Base-by-base conservation (phyloP, 2,797 vertebrate species). In the Euphonia xanthogaster region DNA sequence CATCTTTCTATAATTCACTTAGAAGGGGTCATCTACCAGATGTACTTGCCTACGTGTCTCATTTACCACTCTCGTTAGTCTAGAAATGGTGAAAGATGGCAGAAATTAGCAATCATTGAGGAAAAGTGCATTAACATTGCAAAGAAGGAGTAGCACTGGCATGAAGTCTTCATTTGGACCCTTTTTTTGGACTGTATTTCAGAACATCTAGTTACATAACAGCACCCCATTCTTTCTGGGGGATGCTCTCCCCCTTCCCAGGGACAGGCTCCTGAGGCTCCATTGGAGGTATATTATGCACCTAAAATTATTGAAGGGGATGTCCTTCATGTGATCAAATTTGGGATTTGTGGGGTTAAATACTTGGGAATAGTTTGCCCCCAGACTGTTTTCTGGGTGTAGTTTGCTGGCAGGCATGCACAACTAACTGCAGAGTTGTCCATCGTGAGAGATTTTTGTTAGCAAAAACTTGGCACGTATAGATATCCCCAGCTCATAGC, bases 381-480 rank as follows among this genome's bases (percentile, higher is more conserved):
- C 18, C 12, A 74, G 27, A 30, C 27, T 6, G 48, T 85, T 48
- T 42, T 48, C 63, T 82, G 44, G 15, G 5, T 35, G 4, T 71
- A 48, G 48, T 39, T 92, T 67, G 28, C 28, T 0, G 1, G 23
- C 25, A 5, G 20, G 16, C 3, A 2, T 58, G 55, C 15, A 12
- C 14, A 39, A 4, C 44, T 79, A 31, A 40, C 50, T 55, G 21
- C 31, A 10, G 35, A 68, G 6, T 28, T 58, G 40, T n/a, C 62
- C 4, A 1, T 0, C 1, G 23, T 1, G 3, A 62, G 70, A 62
- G 15, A 22, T 28, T 62, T 63, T 58, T 81, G 15, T 78, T 30
- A 37, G 19, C 28, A 39, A 45, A 39, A 45, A 0, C 39, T 11
- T 54, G 11, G 24, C 35, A 9, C 0, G 0, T 6, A 10, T 62